Evolutionary conservation across 2,797 vertebrate species (phyloP).

Genomic region (Stomatorhinus walkeri): DNA sequence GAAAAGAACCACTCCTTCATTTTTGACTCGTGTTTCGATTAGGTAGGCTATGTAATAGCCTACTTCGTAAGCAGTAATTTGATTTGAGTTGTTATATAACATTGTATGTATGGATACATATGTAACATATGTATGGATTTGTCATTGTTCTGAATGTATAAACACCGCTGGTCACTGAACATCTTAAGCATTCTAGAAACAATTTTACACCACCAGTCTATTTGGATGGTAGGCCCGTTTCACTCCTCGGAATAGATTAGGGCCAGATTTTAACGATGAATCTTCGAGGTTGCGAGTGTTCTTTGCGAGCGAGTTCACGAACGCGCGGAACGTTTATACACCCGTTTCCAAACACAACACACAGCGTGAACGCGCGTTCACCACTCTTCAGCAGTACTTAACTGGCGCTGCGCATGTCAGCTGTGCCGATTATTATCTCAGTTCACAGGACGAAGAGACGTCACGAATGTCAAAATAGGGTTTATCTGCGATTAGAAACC

Average conservation of each 20-base stretch:
- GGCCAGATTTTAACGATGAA: not conserved
- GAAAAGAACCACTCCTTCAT: not conserved
- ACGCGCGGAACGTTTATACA: not conserved
- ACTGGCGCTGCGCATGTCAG: not conserved
- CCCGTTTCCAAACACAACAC: not conserved
- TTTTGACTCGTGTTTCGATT: not conserved
- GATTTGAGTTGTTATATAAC: not conserved
- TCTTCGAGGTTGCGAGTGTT: not conserved
- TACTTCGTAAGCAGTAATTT: not conserved
- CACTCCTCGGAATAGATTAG: not conserved
- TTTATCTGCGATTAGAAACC: not conserved
- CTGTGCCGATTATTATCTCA: not conserved
- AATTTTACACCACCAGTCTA: not conserved
- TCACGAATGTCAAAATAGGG: not conserved
- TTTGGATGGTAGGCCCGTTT: not conserved
- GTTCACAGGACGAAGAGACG: not conserved
- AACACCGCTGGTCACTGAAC: not conserved
- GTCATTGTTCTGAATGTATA: not conserved
- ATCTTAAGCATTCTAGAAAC: not conserved
- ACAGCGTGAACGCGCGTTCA: not conserved
- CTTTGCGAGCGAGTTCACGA: not conserved
- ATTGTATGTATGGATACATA: not conserved
- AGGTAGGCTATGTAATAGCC: not conserved
- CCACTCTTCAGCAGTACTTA: not conserved
- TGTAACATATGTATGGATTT: not conserved